Conservation (phyloP, 2,888 invertebrate genomes). For the Yponomeuta cagnagella region DNA sequence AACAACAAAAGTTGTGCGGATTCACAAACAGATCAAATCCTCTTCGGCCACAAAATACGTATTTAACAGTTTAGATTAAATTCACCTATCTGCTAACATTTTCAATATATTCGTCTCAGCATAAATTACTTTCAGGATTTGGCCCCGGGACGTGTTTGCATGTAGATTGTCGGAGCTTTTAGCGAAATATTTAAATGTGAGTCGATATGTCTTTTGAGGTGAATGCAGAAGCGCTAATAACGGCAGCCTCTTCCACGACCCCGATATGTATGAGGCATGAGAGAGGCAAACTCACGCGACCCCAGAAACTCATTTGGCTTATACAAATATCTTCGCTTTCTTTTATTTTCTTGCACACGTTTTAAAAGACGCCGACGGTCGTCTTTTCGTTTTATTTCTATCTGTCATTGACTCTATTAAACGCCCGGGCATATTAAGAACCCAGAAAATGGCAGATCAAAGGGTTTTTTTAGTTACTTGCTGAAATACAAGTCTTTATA, state of each 20-base stretch:
- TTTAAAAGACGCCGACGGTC: conserved; percentile 56
- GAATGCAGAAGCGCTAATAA: conserved; percentile 58
- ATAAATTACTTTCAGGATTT: conserved; percentile 72
- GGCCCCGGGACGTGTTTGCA: conserved; percentile 54
- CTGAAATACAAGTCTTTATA: no score
- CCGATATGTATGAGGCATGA: conserved; percentile 49
- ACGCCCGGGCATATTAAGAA: neutral
- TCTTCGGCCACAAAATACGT: no score
- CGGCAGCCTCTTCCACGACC: conserved; percentile 42
- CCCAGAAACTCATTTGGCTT: conserved; percentile 69
- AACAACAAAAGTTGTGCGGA: no score
- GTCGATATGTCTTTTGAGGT: conserved; percentile 53
- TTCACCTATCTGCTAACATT: neutral
- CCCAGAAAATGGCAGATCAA: neutral
- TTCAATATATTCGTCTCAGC: conserved; percentile 65
- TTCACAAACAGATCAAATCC: no score
- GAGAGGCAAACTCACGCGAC: conserved; percentile 30
- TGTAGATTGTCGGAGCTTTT: conserved; percentile 68
- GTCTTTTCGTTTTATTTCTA: conserved; percentile 45
- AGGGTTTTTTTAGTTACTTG: neutral
- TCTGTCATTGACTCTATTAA: conserved; percentile 30
- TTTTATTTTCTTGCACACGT: conserved; percentile 49
- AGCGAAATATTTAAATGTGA: conserved; percentile 68
- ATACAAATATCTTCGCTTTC: conserved; percentile 60
- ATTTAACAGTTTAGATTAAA: neutral